Evolutionary conservation across 2,797 vertebrate genomes (phyloP).

Genomic region (Coregonus ussuriensis): DNA sequence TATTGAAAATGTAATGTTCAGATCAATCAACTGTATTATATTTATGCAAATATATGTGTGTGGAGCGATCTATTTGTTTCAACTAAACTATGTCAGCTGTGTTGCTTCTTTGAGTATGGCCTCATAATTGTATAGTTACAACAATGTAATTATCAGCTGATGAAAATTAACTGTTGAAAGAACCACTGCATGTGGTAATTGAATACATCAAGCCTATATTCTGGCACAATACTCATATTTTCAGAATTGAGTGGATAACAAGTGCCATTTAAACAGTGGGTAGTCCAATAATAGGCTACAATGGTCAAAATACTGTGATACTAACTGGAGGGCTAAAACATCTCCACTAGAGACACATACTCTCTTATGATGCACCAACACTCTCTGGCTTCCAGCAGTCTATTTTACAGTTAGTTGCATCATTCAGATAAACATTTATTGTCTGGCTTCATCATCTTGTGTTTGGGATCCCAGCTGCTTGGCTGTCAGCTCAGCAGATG

Average conservation of each 20-base stretch:
- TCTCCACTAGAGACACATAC: neutral
- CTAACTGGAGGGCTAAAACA: neutral
- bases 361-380: constrained; percentile 1
- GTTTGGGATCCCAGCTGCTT: constrained; percentile 38
- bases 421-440: constrained; percentile 19
- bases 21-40: neutral
- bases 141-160: neutral
- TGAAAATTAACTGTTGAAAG: neutral
- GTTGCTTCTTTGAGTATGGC: neutral
- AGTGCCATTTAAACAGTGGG: neutral
- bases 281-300: neutral
- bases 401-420: constrained; percentile 52
- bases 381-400: neutral
- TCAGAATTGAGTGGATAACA: neutral
- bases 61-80: neutral
- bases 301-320: neutral
- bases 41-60: neutral
- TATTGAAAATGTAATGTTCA: neutral
- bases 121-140: neutral
- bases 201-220: neutral
- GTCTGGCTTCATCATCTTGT: constrained; percentile 18
- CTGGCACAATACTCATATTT: neutral
- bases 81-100: neutral
- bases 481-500: neutral
- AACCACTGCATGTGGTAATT: neutral